Conservation (phyloP, 2,888 invertebrate species). For the Scelioninae gen. 2 region DNA sequence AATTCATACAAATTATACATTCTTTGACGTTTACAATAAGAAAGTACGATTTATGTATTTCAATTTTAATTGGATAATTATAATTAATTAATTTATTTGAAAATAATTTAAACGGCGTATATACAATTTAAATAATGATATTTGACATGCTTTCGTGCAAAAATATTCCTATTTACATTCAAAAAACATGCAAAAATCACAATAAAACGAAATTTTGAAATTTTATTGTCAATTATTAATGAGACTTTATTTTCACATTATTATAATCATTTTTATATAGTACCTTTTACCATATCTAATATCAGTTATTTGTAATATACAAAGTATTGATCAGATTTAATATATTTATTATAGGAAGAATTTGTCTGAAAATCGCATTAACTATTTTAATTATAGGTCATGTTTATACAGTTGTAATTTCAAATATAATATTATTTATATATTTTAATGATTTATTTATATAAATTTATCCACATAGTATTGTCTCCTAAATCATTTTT, state of each 20-base stretch:
- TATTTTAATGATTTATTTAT: too few relatives aligned
- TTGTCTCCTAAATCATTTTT: too few relatives aligned
- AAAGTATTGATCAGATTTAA: too few relatives aligned
- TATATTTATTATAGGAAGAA: too few relatives aligned
- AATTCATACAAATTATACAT: not conserved
- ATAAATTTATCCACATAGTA: not conserved
- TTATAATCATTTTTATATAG: constrained; percentile 4
- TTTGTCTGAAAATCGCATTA: too few relatives aligned
- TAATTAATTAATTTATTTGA: not conserved
- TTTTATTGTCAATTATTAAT: constrained; percentile 53
- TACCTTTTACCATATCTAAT: too few relatives aligned
- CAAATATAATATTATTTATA: too few relatives aligned
- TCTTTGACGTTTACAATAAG: too few relatives aligned
- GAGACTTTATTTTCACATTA: not conserved
- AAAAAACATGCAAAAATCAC: constrained; percentile 35
- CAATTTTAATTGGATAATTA: not conserved
- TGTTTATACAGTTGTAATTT: too few relatives aligned
- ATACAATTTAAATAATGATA: constrained; percentile 21
- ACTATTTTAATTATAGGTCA: too few relatives aligned
- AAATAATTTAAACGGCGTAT: constrained; percentile 21
- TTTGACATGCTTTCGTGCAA: constrained; percentile 42
- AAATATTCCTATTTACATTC: constrained; percentile 29
- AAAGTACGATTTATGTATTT: not conserved
- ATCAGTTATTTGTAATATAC: too few relatives aligned
- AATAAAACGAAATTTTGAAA: constrained; percentile 25